Conservation (phyloP, 2,888 invertebrate species). For the Eupithecia subumbrata region DNA sequence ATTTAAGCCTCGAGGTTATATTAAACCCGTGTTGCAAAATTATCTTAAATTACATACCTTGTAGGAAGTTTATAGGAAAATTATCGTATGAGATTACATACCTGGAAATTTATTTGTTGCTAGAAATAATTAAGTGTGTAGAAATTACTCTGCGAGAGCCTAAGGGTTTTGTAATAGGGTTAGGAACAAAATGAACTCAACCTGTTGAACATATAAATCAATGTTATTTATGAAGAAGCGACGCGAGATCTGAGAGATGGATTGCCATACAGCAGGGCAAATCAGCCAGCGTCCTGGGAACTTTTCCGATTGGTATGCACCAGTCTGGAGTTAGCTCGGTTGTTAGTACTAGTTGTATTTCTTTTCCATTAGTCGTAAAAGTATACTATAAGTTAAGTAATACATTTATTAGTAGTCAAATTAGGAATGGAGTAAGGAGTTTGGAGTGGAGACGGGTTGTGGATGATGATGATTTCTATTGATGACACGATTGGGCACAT, state of each 20-base stretch:
- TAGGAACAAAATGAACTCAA: background rate
- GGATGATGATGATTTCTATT: background rate
- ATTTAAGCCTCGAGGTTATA: conserved; percentile 5
- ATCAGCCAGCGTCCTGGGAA: background rate
- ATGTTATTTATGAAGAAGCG: no score
- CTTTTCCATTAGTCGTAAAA: no score
- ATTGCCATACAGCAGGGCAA: background rate
- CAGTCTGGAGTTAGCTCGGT: no score
- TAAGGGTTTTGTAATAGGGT: background rate
- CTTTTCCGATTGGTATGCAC: background rate
- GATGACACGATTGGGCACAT: background rate
- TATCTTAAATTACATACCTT: background rate
- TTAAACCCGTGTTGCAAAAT: background rate
- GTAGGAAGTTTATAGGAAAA: conserved; percentile 1
- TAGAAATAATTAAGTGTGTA: background rate
- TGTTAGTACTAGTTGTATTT: no score
- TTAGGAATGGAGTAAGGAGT: no score
- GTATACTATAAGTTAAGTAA: no score
- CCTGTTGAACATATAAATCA: background rate
- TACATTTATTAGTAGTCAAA: no score
- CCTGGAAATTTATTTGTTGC: background rate
- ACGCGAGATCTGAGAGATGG: no score
- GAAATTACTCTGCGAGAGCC: background rate
- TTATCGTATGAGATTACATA: background rate
- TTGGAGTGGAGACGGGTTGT: background rate